Evolutionary conservation across 2,113 vertebrate genomes (phyloP).

Genomic region (Hymenochirus boettgeri): DNA sequence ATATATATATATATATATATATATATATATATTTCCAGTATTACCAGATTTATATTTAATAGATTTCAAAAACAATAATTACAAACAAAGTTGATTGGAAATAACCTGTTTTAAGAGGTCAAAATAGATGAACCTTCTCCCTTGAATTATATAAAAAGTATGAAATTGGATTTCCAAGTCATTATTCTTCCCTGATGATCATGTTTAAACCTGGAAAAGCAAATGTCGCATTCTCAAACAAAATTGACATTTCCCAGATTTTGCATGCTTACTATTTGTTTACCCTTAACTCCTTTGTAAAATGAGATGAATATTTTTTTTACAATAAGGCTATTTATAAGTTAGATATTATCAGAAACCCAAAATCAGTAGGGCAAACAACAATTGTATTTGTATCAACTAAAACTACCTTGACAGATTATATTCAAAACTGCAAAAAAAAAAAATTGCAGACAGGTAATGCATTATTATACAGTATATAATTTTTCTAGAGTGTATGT

Average conservation of each 20-base stretch:
- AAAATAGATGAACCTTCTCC: slow-evolving; percentile 32
- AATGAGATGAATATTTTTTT: slow-evolving; percentile 22
- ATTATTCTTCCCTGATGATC: slow-evolving; percentile 38
- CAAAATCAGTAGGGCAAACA: background rate
- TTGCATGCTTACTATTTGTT: slow-evolving; percentile 31
- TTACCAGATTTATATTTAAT: too few species aligned
- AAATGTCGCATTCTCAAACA: slow-evolving; percentile 33
- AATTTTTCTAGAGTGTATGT: too few species aligned
- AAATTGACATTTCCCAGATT: slow-evolving; percentile 35
- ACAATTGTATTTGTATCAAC: too few species aligned
- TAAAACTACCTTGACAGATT: too few species aligned
- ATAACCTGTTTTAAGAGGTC: slow-evolving; percentile 28
- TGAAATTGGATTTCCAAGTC: slow-evolving; percentile 36
- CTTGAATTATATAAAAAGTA: slow-evolving; percentile 30
- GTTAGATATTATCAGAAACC: background rate
- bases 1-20: too few species aligned
- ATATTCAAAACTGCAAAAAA: too few species aligned
- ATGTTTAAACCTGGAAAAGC: slow-evolving; percentile 21
- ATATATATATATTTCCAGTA: too few species aligned
- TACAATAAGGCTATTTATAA: slow-evolving; percentile 37
- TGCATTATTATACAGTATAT: too few species aligned
- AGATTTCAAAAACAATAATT: slow-evolving; percentile 28
- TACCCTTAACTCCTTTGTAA: slow-evolving; percentile 21
- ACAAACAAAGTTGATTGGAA: slow-evolving; percentile 28
- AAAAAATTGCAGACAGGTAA: too few species aligned